Conservation (phyloP, 1,140 invertebrate species). For the Aphelinus certus region DNA sequence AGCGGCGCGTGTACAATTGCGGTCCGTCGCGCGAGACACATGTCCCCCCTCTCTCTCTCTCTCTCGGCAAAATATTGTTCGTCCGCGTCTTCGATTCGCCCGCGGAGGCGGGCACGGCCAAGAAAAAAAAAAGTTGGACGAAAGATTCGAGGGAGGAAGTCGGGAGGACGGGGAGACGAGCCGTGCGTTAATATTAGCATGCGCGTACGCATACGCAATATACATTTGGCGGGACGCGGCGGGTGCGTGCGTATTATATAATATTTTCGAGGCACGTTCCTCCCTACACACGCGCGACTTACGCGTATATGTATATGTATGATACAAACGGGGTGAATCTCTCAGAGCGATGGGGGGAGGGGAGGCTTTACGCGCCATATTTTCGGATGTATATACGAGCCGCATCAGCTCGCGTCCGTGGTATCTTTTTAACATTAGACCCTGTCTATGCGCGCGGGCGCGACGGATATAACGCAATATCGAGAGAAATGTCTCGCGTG, state of each 20-base stretch:
- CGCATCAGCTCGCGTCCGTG: constrained; percentile 3
- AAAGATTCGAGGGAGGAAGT: neutral
- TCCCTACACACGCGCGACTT: neutral
- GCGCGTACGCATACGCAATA: neutral
- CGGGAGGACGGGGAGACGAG: too few species aligned
- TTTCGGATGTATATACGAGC: constrained; percentile 27
- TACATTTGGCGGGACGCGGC: too few species aligned
- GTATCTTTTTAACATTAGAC: constrained; percentile 38
- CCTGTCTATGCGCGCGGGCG: neutral
- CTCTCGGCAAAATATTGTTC: too few species aligned
- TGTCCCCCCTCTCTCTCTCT: too few species aligned
- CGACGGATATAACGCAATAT: constrained; percentile 18
- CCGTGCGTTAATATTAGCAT: constrained; percentile 1
- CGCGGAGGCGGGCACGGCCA: too few species aligned
- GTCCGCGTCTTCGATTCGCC: neutral
- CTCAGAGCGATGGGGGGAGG: neutral
- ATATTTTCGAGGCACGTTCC: constrained; percentile 33
- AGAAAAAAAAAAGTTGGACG: neutral
- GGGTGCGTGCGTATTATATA: neutral
- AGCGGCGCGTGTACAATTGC: too few species aligned
- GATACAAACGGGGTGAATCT: neutral
- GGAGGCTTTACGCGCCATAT: neutral
- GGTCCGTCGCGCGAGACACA: too few species aligned
- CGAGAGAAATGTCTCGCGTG: neutral
- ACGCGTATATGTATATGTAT: neutral